Evolutionary conservation across 2,797 vertebrate genomes (phyloP).

Genomic region (Pelobates cultripes): DNA sequence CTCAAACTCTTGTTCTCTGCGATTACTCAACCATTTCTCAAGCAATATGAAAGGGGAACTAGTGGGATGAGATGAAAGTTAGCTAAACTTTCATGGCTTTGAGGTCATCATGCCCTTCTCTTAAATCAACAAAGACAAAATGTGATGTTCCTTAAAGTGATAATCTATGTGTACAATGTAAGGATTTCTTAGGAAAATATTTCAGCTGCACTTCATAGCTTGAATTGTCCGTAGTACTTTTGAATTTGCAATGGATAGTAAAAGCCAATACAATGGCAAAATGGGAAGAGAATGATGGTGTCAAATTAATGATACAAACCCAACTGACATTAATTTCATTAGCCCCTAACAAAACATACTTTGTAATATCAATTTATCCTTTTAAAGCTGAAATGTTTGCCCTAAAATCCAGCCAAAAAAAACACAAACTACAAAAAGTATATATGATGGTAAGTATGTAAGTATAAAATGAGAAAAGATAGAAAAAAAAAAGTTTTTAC

Average conservation of each 20-base stretch:
- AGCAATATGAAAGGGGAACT: slow-evolving; percentile 48
- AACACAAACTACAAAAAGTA: too few relatives aligned
- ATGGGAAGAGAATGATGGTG: neutral
- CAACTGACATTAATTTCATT: slow-evolving; percentile 28
- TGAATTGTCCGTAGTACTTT: slow-evolving; percentile 11
- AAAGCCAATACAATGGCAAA: neutral
- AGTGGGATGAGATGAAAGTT: slow-evolving; percentile 10
- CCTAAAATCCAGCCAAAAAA: neutral
- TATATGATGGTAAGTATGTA: too few relatives aligned
- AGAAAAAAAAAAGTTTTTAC: neutral
- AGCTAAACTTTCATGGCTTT: slow-evolving; percentile 55
- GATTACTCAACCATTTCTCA: slow-evolving; percentile 55
- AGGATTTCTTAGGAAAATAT: slow-evolving; percentile 13
- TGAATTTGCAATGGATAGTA: slow-evolving; percentile 9
- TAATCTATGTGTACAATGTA: slow-evolving; percentile 30
- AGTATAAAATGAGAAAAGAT: too few relatives aligned
- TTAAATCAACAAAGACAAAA: slow-evolving; percentile 59
- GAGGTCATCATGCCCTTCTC: slow-evolving; percentile 53
- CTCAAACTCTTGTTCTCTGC: slow-evolving; percentile 10
- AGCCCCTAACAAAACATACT: neutral
- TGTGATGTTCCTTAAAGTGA: slow-evolving; percentile 28
- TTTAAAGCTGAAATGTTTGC: neutral
- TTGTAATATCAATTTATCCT: neutral
- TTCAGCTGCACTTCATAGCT: slow-evolving; percentile 23
- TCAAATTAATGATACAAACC: slow-evolving; percentile 21